Evolutionary conservation across 2,888 invertebrate genomes (phyloP).

Genomic region (Nomada ferruginata): DNA sequence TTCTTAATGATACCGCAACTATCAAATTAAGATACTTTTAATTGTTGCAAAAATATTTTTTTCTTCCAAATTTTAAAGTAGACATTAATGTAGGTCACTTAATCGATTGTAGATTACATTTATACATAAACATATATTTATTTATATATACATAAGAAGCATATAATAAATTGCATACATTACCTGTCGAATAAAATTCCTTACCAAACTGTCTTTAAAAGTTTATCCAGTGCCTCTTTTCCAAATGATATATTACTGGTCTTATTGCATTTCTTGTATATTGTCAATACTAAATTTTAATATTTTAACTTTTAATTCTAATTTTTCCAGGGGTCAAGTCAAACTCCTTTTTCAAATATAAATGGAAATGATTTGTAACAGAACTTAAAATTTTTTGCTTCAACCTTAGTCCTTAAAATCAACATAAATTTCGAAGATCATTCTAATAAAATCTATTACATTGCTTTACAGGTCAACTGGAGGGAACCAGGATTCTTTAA

Average conservation of each 20-base stretch:
- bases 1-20: constrained; percentile 50
- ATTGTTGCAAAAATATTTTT: constrained; percentile 57
- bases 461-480: constrained; percentile 82
- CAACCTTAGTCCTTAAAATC: constrained; percentile 58
- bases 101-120: constrained; percentile 64
- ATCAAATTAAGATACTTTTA: constrained; percentile 59
- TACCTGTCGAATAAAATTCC: constrained; percentile 66
- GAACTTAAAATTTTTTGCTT: constrained; percentile 65
- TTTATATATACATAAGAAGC: constrained; percentile 66
- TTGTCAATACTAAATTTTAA: constrained; percentile 71
- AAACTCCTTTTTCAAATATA: constrained; percentile 77
- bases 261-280: constrained; percentile 67
- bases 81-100: constrained; percentile 69
- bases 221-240: constrained; percentile 74
- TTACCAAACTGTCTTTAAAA: constrained; percentile 67
- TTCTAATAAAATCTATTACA: constrained; percentile 78
- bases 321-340: constrained; percentile 81
- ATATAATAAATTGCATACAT: constrained; percentile 66
- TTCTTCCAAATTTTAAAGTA: constrained; percentile 67
- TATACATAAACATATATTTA: constrained; percentile 62
- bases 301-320: constrained; percentile 78
- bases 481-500: constrained; percentile 82
- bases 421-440: constrained; percentile 66
- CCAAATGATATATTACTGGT: constrained; percentile 68
- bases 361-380: constrained; percentile 66